Base-by-base conservation (phyloP, 2,888 invertebrate genomes). In the Byasa hedistus region DNA sequence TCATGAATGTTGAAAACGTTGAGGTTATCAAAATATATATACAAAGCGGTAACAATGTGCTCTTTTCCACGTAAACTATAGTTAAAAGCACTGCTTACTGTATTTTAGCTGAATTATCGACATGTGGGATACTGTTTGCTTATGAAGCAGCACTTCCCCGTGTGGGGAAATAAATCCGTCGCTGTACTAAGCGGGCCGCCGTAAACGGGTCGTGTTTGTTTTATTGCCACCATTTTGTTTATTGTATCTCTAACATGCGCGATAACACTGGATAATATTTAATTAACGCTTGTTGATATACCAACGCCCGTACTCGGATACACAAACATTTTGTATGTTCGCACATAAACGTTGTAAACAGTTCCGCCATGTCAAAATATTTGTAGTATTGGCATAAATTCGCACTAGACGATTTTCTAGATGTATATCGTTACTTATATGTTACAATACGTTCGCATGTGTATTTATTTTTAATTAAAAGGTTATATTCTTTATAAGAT, bases 111-210 rank as follows among this genome's bases (percentile, higher is more conserved):
- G 72, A 80, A 81, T 80, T 80, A 82, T 78, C 79, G 83, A 82
- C 86, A 86, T 84, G 83, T 86, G 82, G n/a, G 75, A 72, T 70
- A 72, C 69, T 79, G 79, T 79, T 79, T 78, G 76, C 72, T 72
- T 69, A 70, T 66, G 55, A 66, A 65, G 74, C 73, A 78, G 76
- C 78, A 76, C 76, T 78, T 72, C 73, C 72, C 36, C 24, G 21
- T 21, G 56, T 24, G 8, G 68, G 71, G 66, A 72, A 73, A 82
- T 86, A 87, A 85, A 86, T 85, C 84, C 75, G 69, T 87, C 83
- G 73, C 76, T 84, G 70, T 44, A 36, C 12, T 44, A 60, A 48
- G 24, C 61, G 54, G 36, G 32, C 61, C 61, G 61, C 19, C 15
- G 61, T 61, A 61, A 61, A 61, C 19, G 64, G 32, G 73, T 72